phyloP scores from a whole-genome alignment of 2,888 invertebrate species.

The Abrostola triplasia region DNA sequence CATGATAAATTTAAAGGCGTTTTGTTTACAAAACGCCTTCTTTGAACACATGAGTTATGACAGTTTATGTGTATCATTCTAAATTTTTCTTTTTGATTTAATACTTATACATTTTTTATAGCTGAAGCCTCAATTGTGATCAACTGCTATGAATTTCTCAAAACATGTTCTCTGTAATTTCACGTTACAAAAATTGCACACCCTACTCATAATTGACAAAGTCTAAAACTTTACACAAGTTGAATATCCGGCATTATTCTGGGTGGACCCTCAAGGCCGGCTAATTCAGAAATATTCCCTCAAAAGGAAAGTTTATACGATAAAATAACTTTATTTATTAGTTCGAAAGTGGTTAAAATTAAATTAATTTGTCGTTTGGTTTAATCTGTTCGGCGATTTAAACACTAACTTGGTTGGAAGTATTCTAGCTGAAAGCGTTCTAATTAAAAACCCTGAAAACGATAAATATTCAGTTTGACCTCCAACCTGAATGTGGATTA shows the following conservation, averaged over 20 bases:
- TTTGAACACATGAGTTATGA: too few species aligned
- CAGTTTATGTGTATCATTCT: too few species aligned
- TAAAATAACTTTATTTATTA: slow-evolving; percentile 77
- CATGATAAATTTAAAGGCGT: too few species aligned
- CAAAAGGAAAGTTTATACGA: slow-evolving; percentile 63
- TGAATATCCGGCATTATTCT: slow-evolving; percentile 17
- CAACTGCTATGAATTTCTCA: too few species aligned
- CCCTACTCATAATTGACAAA: slow-evolving; percentile 71
- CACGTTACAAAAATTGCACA: slow-evolving; percentile 32
- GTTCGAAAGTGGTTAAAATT: slow-evolving; percentile 56
- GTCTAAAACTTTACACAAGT: slow-evolving; percentile 59
- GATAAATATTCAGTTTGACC: not conserved
- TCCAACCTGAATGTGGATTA: too few species aligned
- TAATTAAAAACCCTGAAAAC: slow-evolving; percentile 4
- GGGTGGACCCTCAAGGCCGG: slow-evolving; percentile 12
- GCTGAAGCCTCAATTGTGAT: too few species aligned
- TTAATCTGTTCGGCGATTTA: slow-evolving; percentile 51
- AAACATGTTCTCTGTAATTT: not conserved
- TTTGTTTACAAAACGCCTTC: too few species aligned
- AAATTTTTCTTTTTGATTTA: too few species aligned
- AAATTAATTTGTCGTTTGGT: slow-evolving; percentile 61
- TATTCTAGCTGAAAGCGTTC: slow-evolving; percentile 19
- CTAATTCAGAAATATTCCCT: slow-evolving; percentile 65
- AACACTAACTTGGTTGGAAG: slow-evolving; percentile 41
- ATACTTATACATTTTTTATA: too few species aligned